Evolutionary conservation across 2,888 invertebrate genomes (phyloP).

Genomic region (Nemotelus pantherinus): DNA sequence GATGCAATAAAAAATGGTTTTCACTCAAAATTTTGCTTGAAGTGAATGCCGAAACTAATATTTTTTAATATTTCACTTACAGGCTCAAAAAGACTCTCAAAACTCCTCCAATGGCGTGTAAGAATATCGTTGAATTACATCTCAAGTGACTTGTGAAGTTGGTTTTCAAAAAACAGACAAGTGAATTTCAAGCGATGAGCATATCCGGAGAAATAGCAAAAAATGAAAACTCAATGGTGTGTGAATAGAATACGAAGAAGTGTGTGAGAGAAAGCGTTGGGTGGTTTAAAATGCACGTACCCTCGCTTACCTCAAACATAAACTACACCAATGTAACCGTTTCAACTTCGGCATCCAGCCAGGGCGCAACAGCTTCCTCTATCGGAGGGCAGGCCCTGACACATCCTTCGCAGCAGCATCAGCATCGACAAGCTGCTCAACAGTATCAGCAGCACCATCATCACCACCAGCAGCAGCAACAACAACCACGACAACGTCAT

Average conservation of each 20-base stretch:
- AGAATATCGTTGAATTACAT: too few species aligned
- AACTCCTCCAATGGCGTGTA: too few species aligned
- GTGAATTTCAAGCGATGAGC: neutral
- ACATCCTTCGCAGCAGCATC: constrained; percentile 36
- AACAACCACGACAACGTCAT: constrained; percentile 51
- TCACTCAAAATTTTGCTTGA: too few species aligned
- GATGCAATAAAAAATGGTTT: too few species aligned
- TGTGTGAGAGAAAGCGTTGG: neutral
- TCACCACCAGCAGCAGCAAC: constrained; percentile 7
- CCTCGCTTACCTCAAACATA: constrained; percentile 53
- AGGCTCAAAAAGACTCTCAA: too few species aligned
- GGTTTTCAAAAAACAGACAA: neutral
- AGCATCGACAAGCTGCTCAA: constrained; percentile 39
- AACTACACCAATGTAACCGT: constrained; percentile 53
- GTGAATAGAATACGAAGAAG: neutral
- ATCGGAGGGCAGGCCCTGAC: constrained; percentile 28
- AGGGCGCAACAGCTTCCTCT: constrained; percentile 44
- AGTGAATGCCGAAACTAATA: too few species aligned
- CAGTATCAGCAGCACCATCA: constrained; percentile 29
- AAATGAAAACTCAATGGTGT: constrained; percentile 35
- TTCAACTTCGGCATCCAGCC: constrained; percentile 46
- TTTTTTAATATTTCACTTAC: too few species aligned
- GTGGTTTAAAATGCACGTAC: constrained; percentile 52
- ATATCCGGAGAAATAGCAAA: neutral
- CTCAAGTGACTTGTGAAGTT: constrained; percentile 33